phyloP scores from a whole-genome alignment of 2,797 vertebrate species.

The Poliocrania exsul region DNA sequence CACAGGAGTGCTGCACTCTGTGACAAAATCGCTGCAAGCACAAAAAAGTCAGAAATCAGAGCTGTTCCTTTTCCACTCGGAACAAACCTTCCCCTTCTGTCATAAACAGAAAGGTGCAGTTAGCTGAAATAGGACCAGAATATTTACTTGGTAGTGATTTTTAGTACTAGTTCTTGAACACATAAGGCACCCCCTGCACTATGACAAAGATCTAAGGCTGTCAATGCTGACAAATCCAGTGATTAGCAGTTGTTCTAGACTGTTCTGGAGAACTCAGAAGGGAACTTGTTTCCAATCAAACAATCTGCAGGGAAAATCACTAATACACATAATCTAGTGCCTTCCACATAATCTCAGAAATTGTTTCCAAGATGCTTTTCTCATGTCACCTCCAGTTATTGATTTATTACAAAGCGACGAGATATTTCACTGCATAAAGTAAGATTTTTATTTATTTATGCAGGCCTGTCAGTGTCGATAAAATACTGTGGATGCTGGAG shows the following conservation, averaged over 20 bases:
- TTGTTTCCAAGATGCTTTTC: background rate
- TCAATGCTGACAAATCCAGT: background rate
- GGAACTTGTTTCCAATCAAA: slow-evolving; percentile 32
- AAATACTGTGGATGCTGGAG: slow-evolving; percentile 15
- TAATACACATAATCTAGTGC: slow-evolving; percentile 25
- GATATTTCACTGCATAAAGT: slow-evolving; percentile 23
- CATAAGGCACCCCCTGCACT: background rate
- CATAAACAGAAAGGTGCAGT: slow-evolving; percentile 23
- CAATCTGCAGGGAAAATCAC: slow-evolving; percentile 50
- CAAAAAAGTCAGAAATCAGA: slow-evolving; percentile 4
- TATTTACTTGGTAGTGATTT: slow-evolving; percentile 23
- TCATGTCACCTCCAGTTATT: background rate
- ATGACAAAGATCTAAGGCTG: background rate
- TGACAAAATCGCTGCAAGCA: rapidly evolving
- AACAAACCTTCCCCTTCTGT: slow-evolving; percentile 1
- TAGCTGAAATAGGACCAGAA: slow-evolving; percentile 17
- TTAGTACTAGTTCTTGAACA: slow-evolving; percentile 21
- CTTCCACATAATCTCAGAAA: slow-evolving; percentile 32
- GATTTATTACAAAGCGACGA: slow-evolving; percentile 60
- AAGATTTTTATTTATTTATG: slow-evolving; percentile 42
- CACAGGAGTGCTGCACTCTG: rapidly evolving
- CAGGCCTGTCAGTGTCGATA: slow-evolving; percentile 30
- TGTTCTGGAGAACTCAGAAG: slow-evolving; percentile 7
- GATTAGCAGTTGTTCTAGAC: slow-evolving; percentile 25
- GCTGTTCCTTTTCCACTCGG: background rate